These are phyloP conservation scores for Patella pellucida DNA, from an alignment of 2,888 invertebrate species.

Conservation along the genomic window DNA sequence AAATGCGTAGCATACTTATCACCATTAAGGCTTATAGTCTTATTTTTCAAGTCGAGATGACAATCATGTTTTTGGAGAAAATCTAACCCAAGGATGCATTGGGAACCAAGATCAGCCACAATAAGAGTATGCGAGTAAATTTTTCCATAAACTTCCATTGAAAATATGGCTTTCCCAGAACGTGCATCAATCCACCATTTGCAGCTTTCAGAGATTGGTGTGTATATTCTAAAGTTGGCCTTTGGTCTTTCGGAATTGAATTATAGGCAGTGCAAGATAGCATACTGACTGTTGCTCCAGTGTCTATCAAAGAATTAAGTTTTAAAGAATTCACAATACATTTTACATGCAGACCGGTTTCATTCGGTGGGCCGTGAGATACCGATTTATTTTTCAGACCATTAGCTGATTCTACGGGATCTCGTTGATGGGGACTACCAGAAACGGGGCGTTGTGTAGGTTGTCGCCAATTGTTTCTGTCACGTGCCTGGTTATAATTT, in stretches of 20 bases:
- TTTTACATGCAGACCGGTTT: background rate
- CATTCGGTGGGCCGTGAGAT: background rate
- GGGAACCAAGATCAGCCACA: background rate
- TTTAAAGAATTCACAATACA: background rate
- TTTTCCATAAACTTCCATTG: background rate
- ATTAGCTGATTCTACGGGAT: too few species aligned
- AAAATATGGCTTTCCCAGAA: background rate
- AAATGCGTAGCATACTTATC: background rate
- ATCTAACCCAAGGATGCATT: background rate
- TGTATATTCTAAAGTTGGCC: background rate
- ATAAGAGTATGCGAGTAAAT: background rate
- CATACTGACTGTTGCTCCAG: slow-evolving; percentile 3
- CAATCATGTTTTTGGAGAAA: background rate
- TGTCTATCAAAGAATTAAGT: background rate
- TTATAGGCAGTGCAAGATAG: background rate
- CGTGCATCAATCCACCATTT: background rate
- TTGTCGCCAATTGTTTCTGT: too few species aligned
- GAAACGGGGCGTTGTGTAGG: too few species aligned
- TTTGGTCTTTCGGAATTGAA: background rate
- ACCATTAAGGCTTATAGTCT: background rate
- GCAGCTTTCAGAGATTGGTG: background rate
- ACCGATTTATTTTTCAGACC: too few species aligned
- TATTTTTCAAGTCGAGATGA: background rate
- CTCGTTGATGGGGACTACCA: too few species aligned
- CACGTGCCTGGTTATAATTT: too few species aligned